Evolutionary conservation across 2,113 vertebrate genomes (phyloP).

Genomic region (Smithornis capensis): DNA sequence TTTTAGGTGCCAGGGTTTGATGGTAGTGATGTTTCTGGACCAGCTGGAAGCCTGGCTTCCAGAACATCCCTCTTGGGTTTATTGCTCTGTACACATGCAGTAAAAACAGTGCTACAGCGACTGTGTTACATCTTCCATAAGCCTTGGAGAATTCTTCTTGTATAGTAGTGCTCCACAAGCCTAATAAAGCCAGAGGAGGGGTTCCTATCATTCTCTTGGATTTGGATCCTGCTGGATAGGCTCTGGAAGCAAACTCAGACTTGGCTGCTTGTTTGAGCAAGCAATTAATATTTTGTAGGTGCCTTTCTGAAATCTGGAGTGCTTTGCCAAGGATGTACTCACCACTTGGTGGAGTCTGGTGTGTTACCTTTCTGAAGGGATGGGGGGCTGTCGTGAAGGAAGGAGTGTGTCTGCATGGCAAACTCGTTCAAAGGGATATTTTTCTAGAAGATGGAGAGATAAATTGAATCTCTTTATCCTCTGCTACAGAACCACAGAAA

Average conservation of each 20-base stretch:
- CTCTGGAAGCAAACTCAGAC: neutral
- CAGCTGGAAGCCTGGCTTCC: neutral
- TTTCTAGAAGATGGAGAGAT: neutral
- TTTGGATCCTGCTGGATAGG: neutral
- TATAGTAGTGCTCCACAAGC: accelerated
- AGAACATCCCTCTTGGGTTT: neutral
- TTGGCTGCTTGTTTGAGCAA: neutral
- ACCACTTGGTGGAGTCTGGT: neutral
- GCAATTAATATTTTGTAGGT: neutral
- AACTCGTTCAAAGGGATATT: neutral
- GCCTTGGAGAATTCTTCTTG: neutral
- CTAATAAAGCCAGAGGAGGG: neutral
- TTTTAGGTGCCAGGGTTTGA: neutral
- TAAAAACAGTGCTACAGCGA: neutral
- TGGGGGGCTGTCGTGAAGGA: neutral
- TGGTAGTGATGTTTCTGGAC: neutral
- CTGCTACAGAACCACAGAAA: neutral
- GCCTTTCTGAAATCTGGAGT: neutral
- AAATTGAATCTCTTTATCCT: neutral
- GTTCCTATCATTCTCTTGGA: accelerated
- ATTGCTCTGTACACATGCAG: neutral
- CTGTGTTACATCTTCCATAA: neutral
- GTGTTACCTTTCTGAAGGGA: neutral
- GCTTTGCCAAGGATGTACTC: neutral
- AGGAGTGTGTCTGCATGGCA: neutral